Percentiles rank a stretch among this genome's conserved stretches.
These are phyloP conservation scores for Ophraella communa DNA, from an alignment of 2,888 invertebrate genomes.

Conservation along the genomic window DNA sequence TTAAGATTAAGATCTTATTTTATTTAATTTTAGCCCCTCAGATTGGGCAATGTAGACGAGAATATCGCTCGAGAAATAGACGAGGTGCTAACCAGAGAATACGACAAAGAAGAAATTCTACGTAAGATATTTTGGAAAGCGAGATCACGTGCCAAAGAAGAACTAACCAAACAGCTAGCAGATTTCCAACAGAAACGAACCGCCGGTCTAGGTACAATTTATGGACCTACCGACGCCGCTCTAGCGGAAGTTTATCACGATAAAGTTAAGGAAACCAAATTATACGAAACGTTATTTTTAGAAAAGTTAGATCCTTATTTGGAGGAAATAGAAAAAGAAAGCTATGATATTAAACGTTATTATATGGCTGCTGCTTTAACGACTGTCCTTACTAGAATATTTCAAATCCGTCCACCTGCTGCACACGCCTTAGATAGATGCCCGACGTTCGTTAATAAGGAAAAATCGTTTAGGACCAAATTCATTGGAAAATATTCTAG, in stretches of 20 bases:
- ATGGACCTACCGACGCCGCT: constrained; percentile 84
- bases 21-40: constrained; percentile 69
- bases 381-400: constrained; percentile 80
- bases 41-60: constrained; percentile 82
- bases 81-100: constrained; percentile 81
- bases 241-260: constrained; percentile 82
- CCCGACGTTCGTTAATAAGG: constrained; percentile 85
- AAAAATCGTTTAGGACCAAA: constrained; percentile 76
- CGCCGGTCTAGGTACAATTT: constrained; percentile 87
- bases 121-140: constrained; percentile 91
- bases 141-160: constrained; percentile 81
- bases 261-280: constrained; percentile 73
- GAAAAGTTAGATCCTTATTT: constrained; percentile 74
- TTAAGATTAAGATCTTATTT: constrained; percentile 6
- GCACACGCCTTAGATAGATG: constrained; percentile 73
- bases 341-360: constrained; percentile 66
- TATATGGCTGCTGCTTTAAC: constrained; percentile 81
- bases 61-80: constrained; percentile 89
- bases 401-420: constrained; percentile 70
- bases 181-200: constrained; percentile 87
- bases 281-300: constrained; percentile 75
- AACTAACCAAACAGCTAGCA: constrained; percentile 77
- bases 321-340: constrained; percentile 70
- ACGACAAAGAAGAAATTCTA: constrained; percentile 88
- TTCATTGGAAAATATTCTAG: constrained; percentile 64